Conservation (phyloP, 2,113 vertebrate species). For the Paramisgurnus dabryanus region DNA sequence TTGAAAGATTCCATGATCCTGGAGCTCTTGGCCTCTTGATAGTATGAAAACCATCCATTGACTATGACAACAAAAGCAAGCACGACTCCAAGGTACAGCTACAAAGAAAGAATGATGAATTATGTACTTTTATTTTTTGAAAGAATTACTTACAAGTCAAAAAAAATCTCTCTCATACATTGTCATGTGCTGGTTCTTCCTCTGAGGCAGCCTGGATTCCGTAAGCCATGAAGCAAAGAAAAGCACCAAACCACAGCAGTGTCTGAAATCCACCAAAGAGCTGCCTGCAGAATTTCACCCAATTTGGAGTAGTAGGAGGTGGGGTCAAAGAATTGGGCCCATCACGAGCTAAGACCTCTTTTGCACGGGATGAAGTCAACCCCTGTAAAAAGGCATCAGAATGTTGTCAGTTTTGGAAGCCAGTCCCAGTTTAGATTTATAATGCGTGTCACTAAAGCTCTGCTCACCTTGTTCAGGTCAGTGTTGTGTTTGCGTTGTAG, state of each 20-base stretch:
- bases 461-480: constrained; percentile 86
- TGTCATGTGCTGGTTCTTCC: constrained; percentile 85
- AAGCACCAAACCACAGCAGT: constrained; percentile 92
- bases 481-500: constrained; percentile 94
- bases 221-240: constrained; percentile 91
- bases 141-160: not conserved
- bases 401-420: too few relatives aligned
- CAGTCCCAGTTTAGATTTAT: too few relatives aligned
- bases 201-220: constrained; percentile 83
- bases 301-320: constrained; percentile 93
- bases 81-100: constrained; percentile 92
- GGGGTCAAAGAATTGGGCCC: constrained; percentile 93
- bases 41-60: constrained; percentile 98
- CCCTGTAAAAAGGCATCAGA: constrained; percentile 59
- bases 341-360: constrained; percentile 88
- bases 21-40: constrained; percentile 98
- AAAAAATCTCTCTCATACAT: constrained; percentile 74
- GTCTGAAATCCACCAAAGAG: constrained; percentile 91
- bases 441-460: not conserved
- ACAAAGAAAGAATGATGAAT: not conserved
- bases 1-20: constrained; percentile 99
- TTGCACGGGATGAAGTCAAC: constrained; percentile 76
- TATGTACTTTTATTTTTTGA: too few relatives aligned
- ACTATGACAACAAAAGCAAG: constrained; percentile 92
- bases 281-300: constrained; percentile 96